These are phyloP conservation scores for Dexiosoma caninum DNA, from an alignment of 2,888 invertebrate species.

Conservation along the genomic window DNA sequence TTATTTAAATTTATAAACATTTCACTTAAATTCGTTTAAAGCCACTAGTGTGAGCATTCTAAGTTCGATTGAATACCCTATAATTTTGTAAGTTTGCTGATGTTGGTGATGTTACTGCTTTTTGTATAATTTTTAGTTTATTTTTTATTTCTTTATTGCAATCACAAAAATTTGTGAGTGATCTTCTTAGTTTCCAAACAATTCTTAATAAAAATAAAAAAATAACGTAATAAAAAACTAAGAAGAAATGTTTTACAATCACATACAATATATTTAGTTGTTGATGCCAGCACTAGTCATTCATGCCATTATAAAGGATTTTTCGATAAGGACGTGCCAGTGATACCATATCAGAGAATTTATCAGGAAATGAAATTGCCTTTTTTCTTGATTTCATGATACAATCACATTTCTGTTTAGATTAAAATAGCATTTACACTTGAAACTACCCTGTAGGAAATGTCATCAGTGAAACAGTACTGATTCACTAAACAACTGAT, in stretches of 20 bases:
- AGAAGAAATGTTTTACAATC: conserved; percentile 1
- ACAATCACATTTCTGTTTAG: too few species aligned
- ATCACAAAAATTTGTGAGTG: conserved; percentile 59
- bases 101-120: conserved; percentile 12
- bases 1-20: too few species aligned
- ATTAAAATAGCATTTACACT: too few species aligned
- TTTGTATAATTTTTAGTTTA: conserved; percentile 31
- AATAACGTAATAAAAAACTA: background rate
- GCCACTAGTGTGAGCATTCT: too few species aligned
- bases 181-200: conserved; percentile 57
- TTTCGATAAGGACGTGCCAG: background rate
- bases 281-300: conserved; percentile 24
- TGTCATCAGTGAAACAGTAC: too few species aligned
- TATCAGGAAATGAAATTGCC: too few species aligned
- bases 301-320: background rate
- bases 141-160: conserved; percentile 28
- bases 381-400: too few species aligned
- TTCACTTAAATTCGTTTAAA: too few species aligned
- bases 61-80: too few species aligned
- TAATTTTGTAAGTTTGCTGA: background rate
- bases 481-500: too few species aligned
- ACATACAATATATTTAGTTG: conserved; percentile 29
- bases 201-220: conserved; percentile 48
- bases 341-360: too few species aligned
- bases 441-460: too few species aligned